Evolutionary conservation across 2,113 vertebrate species (phyloP).

Genomic region (Electrona antarctica): DNA sequence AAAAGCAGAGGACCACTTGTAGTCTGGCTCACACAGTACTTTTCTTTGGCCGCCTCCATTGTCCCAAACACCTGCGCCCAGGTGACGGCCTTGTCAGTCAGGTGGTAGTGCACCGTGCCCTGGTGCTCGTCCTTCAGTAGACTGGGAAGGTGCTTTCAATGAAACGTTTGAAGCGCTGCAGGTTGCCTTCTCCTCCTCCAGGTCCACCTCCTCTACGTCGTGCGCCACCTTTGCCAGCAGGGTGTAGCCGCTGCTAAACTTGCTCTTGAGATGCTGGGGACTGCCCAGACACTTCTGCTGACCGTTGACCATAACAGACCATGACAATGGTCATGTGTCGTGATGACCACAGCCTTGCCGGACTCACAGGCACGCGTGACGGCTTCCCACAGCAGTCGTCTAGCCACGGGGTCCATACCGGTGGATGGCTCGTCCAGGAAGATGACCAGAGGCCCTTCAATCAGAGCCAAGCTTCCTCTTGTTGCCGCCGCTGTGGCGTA

Average conservation of each 20-base stretch:
- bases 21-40: too few relatives aligned
- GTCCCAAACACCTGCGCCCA: too few relatives aligned
- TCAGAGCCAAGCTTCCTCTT: constrained; percentile 96
- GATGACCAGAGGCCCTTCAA: constrained; percentile 92
- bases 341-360: constrained; percentile 95
- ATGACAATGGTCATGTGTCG: constrained; percentile 99
- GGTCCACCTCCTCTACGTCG: constrained; percentile 67
- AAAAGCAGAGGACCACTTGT: too few relatives aligned
- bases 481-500: constrained; percentile 86
- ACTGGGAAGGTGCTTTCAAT: constrained; percentile 93
- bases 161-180: constrained; percentile 91
- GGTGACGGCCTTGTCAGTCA: too few relatives aligned
- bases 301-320: constrained; percentile 97
- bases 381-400: constrained; percentile 92
- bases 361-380: constrained; percentile 89
- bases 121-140: too few relatives aligned
- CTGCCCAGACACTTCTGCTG: constrained; percentile 98
- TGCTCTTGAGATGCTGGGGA: constrained; percentile 97
- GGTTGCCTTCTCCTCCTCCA: constrained; percentile 73
- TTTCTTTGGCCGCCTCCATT: too few relatives aligned
- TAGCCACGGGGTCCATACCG: constrained; percentile 96
- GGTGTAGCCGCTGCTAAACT: constrained; percentile 96
- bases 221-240: constrained; percentile 86
- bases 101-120: too few relatives aligned
- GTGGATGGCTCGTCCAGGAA: constrained; percentile 97